phyloP scores from a whole-genome alignment of 2,797 vertebrate genomes.

The Orientallactaga sibirica region DNA sequence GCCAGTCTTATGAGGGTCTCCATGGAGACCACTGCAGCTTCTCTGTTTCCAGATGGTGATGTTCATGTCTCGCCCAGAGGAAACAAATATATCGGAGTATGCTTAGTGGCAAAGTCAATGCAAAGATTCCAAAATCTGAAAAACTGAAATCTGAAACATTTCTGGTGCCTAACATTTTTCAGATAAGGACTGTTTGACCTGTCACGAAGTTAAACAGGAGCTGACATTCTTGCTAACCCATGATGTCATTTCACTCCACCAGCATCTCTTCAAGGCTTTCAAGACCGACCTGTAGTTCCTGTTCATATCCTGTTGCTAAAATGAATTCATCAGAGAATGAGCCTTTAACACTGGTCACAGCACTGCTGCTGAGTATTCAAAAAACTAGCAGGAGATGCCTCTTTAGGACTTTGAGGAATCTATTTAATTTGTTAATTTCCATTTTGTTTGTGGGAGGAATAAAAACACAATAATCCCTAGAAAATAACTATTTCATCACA shows the following conservation, averaged over 20 bases:
- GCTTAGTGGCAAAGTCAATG: not conserved
- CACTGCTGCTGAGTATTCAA: not conserved
- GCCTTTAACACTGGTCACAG: constrained; percentile 26
- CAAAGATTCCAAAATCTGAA: not conserved
- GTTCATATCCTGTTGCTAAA: not conserved
- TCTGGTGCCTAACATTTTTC: not conserved
- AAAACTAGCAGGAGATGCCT: not conserved
- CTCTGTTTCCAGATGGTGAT: not conserved
- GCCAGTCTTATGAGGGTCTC: too few species aligned
- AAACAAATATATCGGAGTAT: not conserved
- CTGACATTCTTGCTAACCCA: not conserved
- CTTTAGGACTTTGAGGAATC: constrained; percentile 61
- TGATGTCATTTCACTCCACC: not conserved
- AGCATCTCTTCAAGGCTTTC: not conserved
- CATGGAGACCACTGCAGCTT: not conserved
- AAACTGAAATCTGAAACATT: constrained; percentile 5
- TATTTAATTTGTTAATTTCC: constrained; percentile 70
- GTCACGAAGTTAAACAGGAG: not conserved
- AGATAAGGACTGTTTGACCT: not conserved
- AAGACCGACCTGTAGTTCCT: not conserved
- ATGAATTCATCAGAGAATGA: not conserved
- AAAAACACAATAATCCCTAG: constrained; percentile 63
- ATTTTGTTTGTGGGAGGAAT: constrained; percentile 79
- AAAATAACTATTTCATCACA: constrained; percentile 69
- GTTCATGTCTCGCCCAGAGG: not conserved